Conservation (phyloP, 2,113 vertebrate genomes). For the Odocoileus hemionus region DNA sequence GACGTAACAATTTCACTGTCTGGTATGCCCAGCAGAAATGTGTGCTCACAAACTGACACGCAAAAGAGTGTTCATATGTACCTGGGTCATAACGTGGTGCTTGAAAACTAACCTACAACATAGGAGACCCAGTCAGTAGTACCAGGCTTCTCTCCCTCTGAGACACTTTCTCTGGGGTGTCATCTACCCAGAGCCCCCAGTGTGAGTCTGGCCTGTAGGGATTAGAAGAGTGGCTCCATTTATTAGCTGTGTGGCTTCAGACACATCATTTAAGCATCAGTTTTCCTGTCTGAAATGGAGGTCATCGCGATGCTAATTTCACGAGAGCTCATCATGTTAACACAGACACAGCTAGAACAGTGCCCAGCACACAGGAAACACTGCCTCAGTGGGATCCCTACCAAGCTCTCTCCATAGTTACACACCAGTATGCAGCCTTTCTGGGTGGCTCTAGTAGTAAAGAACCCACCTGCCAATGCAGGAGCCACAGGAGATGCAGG, state of each 20-base stretch:
- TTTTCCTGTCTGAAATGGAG: neutral
- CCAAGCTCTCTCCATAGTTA: neutral
- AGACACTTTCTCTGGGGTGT: neutral
- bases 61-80: neutral
- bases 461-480: rapidly evolving
- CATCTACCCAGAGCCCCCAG: neutral
- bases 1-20: neutral
- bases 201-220: neutral
- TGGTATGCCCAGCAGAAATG: neutral
- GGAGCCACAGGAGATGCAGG: neutral
- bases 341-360: neutral
- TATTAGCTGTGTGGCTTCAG: neutral
- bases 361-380: neutral
- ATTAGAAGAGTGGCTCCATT: neutral
- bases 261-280: neutral
- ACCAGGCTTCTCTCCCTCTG: neutral
- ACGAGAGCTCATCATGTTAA: neutral
- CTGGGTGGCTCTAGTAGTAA: rapidly evolving
- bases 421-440: too few species aligned
- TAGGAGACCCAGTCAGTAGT: neutral
- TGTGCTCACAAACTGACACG: neutral
- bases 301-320: neutral
- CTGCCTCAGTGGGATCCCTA: neutral
- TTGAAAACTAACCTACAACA: neutral
- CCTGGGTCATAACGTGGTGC: neutral